Conservation (phyloP, 2,113 vertebrate genomes). For the Aptenodytes patagonicus region DNA sequence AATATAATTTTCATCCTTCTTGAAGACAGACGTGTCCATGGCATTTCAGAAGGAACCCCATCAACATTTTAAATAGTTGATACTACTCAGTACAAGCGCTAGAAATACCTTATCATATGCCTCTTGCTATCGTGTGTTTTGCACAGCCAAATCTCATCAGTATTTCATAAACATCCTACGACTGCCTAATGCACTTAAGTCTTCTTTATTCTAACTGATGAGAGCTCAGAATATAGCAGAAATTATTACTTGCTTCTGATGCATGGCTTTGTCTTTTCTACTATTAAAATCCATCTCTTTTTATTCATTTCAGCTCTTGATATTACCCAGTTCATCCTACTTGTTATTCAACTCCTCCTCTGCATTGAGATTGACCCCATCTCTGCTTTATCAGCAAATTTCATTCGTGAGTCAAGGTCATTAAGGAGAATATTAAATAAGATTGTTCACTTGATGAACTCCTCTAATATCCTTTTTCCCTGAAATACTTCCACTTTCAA, state of each 20-base stretch:
- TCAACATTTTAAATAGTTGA: not conserved
- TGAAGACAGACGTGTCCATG: not conserved
- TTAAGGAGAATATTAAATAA: constrained; percentile 53
- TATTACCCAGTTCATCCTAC: constrained; percentile 8
- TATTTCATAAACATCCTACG: not conserved
- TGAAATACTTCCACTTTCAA: constrained; percentile 32
- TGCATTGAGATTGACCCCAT: constrained; percentile 33
- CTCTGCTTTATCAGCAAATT: constrained; percentile 46
- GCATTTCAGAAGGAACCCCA: not conserved
- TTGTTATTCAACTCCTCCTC: constrained; percentile 12
- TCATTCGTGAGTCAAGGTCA: not conserved
- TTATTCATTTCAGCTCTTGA: not conserved
- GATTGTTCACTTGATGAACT: constrained; percentile 49
- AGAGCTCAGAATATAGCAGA: not conserved
- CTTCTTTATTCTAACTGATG: not conserved
- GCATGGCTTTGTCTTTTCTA: not conserved
- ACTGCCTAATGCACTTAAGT: not conserved
- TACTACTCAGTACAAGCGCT: not conserved
- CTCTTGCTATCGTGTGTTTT: not conserved
- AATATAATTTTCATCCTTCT: not conserved
- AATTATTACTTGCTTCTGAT: not conserved
- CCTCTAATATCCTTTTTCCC: constrained; percentile 24
- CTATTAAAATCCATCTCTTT: constrained; percentile 15
- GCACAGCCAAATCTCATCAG: not conserved
- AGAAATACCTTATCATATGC: not conserved